These are phyloP conservation scores for Solea solea DNA, from an alignment of 2,113 vertebrate species.

Conservation along the genomic window DNA sequence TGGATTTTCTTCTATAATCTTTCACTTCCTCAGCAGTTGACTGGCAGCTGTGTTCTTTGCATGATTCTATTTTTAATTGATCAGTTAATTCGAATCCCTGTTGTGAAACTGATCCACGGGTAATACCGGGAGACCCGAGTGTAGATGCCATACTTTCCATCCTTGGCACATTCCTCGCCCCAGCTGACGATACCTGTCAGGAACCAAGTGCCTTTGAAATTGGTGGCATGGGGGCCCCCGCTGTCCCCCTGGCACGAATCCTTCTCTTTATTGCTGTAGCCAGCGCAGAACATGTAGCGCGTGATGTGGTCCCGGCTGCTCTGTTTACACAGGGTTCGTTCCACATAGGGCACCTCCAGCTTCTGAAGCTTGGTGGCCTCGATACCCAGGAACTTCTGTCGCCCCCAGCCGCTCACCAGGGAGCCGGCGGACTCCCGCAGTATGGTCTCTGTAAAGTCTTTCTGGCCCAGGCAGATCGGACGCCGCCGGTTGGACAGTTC, in stretches of 20 bases:
- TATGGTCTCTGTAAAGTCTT: slow-evolving; percentile 85
- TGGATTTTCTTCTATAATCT: slow-evolving; percentile 12
- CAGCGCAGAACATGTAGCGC: slow-evolving; percentile 93
- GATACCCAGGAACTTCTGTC: slow-evolving; percentile 62
- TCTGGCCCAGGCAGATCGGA: slow-evolving; percentile 90
- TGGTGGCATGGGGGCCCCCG: slow-evolving; percentile 88
- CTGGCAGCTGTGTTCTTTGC: not conserved
- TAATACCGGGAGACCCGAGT: slow-evolving; percentile 87
- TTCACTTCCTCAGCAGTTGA: not conserved
- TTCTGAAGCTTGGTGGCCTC: slow-evolving; percentile 82
- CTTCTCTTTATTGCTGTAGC: slow-evolving; percentile 66
- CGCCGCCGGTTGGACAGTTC: slow-evolving; percentile 78
- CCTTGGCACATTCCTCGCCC: slow-evolving; percentile 91
- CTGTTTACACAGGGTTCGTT: slow-evolving; percentile 83
- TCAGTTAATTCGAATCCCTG: slow-evolving; percentile 51
- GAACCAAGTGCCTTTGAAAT: slow-evolving; percentile 87
- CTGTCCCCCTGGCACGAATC: slow-evolving; percentile 95
- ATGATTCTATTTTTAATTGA: not conserved
- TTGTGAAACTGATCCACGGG: slow-evolving; percentile 85
- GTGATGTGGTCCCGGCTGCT: slow-evolving; percentile 83
- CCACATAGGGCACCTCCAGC: slow-evolving; percentile 86
- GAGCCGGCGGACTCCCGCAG: slow-evolving; percentile 70
- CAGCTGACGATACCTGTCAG: slow-evolving; percentile 96
- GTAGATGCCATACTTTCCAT: slow-evolving; percentile 93
- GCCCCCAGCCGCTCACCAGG: slow-evolving; percentile 92